Percentiles rank a stretch among this genome's conserved stretches.
phyloP scores from a whole-genome alignment of 2,113 vertebrate genomes.

The Hystrix cristata region DNA sequence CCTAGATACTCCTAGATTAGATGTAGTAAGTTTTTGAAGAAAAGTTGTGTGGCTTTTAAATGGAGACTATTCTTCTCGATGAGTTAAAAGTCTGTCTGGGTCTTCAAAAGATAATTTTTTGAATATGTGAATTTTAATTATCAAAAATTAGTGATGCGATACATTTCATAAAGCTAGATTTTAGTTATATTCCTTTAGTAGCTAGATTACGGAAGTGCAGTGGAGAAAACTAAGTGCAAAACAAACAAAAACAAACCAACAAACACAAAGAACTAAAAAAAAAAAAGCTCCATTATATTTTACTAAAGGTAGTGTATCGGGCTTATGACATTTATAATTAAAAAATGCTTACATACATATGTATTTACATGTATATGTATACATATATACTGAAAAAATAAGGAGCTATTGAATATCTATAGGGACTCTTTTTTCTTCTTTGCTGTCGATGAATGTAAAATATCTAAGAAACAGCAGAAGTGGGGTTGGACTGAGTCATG shows the following conservation, averaged over 20 bases:
- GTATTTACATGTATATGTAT: background rate
- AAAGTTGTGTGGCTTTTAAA: background rate
- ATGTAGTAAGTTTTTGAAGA: background rate
- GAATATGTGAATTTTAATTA: slow-evolving; percentile 14
- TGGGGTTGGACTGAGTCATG: background rate
- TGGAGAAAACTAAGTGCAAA: slow-evolving; percentile 5
- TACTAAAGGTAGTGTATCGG: background rate
- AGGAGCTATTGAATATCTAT: background rate
- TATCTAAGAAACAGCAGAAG: background rate
- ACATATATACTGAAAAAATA: background rate
- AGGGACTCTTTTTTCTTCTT: background rate
- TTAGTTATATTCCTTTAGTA: background rate
- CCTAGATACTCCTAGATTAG: background rate
- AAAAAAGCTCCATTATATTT: background rate
- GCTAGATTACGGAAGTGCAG: background rate
- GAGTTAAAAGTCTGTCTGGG: background rate
- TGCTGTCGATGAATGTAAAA: background rate
- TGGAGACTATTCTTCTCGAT: slow-evolving; percentile 42
- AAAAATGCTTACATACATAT: background rate
- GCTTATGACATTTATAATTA: slow-evolving; percentile 21
- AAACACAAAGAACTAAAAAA: background rate
- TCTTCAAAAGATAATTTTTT: slow-evolving; percentile 57
- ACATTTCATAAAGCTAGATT: slow-evolving; percentile 43
- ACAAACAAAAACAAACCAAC: background rate
- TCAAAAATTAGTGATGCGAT: background rate